Base-by-base conservation (phyloP, 2,888 invertebrate genomes). In the Eudasyphora cyanicolor region DNA sequence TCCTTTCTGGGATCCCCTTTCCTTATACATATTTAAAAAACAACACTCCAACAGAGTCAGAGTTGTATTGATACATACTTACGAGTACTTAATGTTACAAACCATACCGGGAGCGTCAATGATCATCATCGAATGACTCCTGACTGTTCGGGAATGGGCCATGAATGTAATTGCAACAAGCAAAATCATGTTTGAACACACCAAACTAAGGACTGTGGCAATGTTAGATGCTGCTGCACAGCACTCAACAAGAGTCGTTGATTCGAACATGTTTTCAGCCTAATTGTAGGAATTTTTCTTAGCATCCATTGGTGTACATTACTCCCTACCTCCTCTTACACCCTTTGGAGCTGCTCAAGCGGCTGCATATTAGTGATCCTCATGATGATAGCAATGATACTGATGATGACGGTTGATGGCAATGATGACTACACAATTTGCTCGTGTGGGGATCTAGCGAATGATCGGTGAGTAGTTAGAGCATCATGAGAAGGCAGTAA, bases 231-330 rank as follows among this genome's bases (percentile, higher is more conserved):
- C 57, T 27, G 24, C 57, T 4, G 57, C 2, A 14, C 57, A 45
- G 45, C n/a, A 10, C 35, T 35, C 10, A 57, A 57, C 24, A 67
- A 38, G 42, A 67, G 67, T 42, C 67, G 24, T 24, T 38, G 12
- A 19, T 51, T 71, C 12, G n/a, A 60, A 57, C 76, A 71, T 76
- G 76, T 76, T 76, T 73, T 14, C 35, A 49, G 21, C 57, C 73
- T 75, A 80, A 75, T 80, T 80, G 71, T 62, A 67, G 38, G 42
- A 67, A 83, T 74, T 42, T 74, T 42, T 73, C 67, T 73, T n/a
- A 67, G 76, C 76, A 79, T 79, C 19, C 67, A 76, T 79, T 82
- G 24, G n/a, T 42, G 38, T 21, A 7, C 54, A 38, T 64, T 21
- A n/a, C 64, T n/a, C 17, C n/a, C n/a, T n/a, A 14, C 38, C 38